Evolutionary conservation across 1,140 invertebrate species (phyloP), one percentile per base, ranked within the genome.

Genomic region (Calephelis nemesis): DNA sequence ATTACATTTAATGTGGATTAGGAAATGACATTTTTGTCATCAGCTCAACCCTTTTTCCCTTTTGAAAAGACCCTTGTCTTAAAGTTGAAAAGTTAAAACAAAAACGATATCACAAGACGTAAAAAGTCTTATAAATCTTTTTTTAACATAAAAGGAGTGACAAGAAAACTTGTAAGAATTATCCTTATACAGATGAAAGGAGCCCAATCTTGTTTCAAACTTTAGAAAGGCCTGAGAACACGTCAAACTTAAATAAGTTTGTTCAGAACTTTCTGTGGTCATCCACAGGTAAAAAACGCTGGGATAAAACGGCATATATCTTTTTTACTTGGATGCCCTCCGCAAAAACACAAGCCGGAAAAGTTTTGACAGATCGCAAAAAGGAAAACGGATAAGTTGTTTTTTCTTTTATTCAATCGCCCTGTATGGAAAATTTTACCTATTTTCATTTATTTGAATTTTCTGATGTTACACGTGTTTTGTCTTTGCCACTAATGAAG

Each of bases 161-260:
- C 19, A 58, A 12, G 15, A 12, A 39, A 58, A 58, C 54, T 58
- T 39, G 54, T 39, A 58, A 30, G 54, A 58, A 58, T 58, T 58
- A 58, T 58, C 54, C 54, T 30, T 58, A 58, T 30, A 58, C 54
- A 58, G 54, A 58, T 58, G 54, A 58, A 58, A 58, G 30, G 54
- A 19, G 54, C 10, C 15, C 54, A 58, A 58, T 58, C 54, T 58
- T 58, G 52, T 58, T 58, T 30, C 19, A 58, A 58, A 58, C 52
- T 58, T 30, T 6, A 58, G 19, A 58, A 58, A 30, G 52, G 52
- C 19, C 52, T 30, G 52, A 12, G 52, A 19, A 58, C 9, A 58
- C 52, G 52, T 54, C 52, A 54, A 54, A 54, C 19, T 54, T 54
- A 54, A 19, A 54, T 54, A 54, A 54, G 19, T 54, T 54, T 54